These are phyloP conservation scores for Drosophila nr. fundita DNA, from an alignment of 2,888 invertebrate species.

Conservation along the genomic window DNA sequence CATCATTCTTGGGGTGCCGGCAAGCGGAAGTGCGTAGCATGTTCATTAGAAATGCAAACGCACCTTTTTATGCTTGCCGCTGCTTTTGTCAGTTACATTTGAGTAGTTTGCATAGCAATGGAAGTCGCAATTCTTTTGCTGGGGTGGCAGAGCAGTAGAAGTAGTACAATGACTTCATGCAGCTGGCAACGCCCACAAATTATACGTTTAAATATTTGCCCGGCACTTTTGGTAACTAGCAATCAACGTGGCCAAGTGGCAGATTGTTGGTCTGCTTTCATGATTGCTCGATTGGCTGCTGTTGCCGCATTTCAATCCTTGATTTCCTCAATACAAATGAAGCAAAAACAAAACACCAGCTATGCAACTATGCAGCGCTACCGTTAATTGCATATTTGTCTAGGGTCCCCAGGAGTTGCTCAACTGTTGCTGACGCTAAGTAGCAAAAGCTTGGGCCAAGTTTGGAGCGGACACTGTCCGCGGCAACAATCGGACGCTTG, in stretches of 20 bases:
- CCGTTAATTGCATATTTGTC: slow-evolving; percentile 81
- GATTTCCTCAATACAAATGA: slow-evolving; percentile 49
- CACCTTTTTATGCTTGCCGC: slow-evolving; percentile 72
- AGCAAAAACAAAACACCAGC: slow-evolving; percentile 40
- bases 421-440: slow-evolving; percentile 78
- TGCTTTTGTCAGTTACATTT: slow-evolving; percentile 55
- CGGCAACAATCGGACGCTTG: slow-evolving; percentile 25
- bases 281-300: slow-evolving; percentile 58
- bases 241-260: slow-evolving; percentile 64
- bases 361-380: slow-evolving; percentile 33
- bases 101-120: slow-evolving; percentile 64
- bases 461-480: slow-evolving; percentile 16
- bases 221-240: slow-evolving; percentile 71
- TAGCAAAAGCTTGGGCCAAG: slow-evolving; percentile 64
- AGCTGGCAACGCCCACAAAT: slow-evolving; percentile 71
- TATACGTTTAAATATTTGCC: slow-evolving; percentile 73
- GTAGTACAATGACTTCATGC: slow-evolving; percentile 58
- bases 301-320: slow-evolving; percentile 35
- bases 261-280: slow-evolving; percentile 55
- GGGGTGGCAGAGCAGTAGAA: slow-evolving; percentile 19
- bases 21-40: slow-evolving; percentile 82
- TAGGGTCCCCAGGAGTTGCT: slow-evolving; percentile 53
- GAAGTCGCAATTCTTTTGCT: slow-evolving; percentile 29
- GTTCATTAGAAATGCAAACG: slow-evolving; percentile 83
- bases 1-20: slow-evolving; percentile 74